Conservation (phyloP, 2,113 vertebrate species). For the Tragelaphus strepsiceros region DNA sequence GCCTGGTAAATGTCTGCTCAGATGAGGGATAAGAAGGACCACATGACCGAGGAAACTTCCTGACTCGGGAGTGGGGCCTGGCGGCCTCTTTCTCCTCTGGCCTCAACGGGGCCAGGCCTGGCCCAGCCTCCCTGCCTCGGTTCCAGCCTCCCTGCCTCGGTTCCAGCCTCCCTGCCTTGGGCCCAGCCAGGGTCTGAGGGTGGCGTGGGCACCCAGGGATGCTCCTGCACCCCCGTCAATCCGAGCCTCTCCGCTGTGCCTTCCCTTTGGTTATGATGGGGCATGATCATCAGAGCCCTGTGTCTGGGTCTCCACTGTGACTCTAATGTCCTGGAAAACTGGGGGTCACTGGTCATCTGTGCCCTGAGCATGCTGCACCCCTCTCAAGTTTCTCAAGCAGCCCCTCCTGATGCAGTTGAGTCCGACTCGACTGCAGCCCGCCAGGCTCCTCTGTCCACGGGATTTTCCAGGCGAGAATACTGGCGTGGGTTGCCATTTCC, state of each 20-base stretch:
- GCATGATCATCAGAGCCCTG: background rate
- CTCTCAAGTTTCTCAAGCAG: background rate
- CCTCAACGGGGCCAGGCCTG: background rate
- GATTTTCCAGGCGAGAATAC: background rate
- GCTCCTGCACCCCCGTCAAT: rapidly evolving
- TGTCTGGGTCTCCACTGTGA: rapidly evolving
- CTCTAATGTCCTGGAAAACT: too few species aligned
- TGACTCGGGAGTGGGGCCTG: background rate
- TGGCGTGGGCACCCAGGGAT: background rate
- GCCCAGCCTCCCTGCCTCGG: background rate
- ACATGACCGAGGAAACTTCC: background rate
- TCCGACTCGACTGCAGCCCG: rapidly evolving
- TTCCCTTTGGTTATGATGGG: too few species aligned
- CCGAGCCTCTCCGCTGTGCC: rapidly evolving
- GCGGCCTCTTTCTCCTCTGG: background rate
- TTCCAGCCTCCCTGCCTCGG: too few species aligned
- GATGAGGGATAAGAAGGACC: background rate
- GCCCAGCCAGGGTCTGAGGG: background rate
- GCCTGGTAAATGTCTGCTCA: background rate
- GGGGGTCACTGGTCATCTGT: background rate
- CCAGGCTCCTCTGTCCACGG: background rate
- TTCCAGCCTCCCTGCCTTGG: too few species aligned
- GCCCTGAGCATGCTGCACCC: background rate
- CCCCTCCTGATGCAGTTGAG: background rate
- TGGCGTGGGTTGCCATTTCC: background rate